Percentiles rank a stretch among this genome's conserved stretches.
These are phyloP conservation scores for Onychorhynchus coronatus DNA, from an alignment of 2,113 vertebrate genomes.

Conservation along the genomic window DNA sequence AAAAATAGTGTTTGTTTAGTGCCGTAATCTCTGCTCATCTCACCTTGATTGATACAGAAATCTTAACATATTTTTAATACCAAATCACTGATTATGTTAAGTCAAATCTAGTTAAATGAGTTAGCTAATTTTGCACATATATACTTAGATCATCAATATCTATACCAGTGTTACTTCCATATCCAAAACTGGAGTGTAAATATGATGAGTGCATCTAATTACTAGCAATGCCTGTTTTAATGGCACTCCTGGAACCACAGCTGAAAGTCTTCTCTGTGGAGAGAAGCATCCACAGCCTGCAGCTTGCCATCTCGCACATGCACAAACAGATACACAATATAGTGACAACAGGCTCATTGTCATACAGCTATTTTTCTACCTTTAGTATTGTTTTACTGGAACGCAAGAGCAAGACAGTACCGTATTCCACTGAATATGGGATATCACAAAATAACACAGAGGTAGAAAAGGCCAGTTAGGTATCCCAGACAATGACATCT, in stretches of 20 bases:
- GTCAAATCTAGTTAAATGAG: background rate
- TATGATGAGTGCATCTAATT: background rate
- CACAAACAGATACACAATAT: background rate
- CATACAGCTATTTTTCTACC: background rate
- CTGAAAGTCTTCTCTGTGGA: background rate
- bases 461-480: background rate
- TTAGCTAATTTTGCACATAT: background rate
- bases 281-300: background rate
- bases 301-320: background rate
- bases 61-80: background rate
- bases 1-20: background rate
- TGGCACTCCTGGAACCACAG: background rate
- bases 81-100: background rate
- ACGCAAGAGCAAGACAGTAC: background rate
- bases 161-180: background rate
- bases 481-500: background rate
- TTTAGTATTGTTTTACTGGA: background rate
- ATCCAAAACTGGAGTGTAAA: background rate
- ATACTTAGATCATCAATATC: background rate
- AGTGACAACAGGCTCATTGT: background rate
- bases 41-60: background rate
- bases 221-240: background rate
- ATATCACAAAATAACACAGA: background rate
- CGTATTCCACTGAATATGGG: background rate
- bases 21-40: background rate